Conservation (phyloP, 1,140 invertebrate species). For the Apis cerana region DNA sequence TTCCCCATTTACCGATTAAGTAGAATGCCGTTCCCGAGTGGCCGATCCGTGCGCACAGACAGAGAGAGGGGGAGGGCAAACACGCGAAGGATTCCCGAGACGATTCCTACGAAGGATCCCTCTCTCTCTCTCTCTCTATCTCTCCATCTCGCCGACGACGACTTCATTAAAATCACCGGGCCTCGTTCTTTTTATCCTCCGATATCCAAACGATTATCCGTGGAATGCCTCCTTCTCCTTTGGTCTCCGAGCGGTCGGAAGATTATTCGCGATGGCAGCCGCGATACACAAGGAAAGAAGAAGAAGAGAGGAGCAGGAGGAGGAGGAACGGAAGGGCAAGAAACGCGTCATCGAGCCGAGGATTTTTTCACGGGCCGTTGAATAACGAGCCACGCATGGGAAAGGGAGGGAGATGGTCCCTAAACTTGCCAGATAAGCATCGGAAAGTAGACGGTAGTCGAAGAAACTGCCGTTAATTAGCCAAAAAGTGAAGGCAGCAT, state of each 20-base stretch:
- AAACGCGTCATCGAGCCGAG: constrained; percentile 44
- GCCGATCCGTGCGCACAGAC: background rate
- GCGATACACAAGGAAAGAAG: constrained; percentile 11
- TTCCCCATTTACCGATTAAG: constrained; percentile 27
- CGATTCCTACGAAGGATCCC: background rate
- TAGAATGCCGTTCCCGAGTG: background rate
- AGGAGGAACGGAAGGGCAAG: background rate
- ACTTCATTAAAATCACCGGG: constrained; percentile 32
- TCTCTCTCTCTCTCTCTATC: background rate
- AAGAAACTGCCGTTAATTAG: constrained; percentile 74
- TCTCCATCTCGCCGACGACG: background rate
- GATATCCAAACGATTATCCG: background rate
- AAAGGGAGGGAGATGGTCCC: constrained; percentile 40
- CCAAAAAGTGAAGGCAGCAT: constrained; percentile 69
- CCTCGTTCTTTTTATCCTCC: background rate
- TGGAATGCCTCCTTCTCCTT: constrained; percentile 30
- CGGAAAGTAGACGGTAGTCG: constrained; percentile 66
- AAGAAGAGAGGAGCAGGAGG: too few species aligned
- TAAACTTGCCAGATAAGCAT: constrained; percentile 73
- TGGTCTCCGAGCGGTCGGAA: too few species aligned
- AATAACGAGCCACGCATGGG: constrained; percentile 45
- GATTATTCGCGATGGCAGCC: constrained; percentile 21
- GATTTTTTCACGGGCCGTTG: constrained; percentile 43
- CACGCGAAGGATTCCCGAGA: background rate
- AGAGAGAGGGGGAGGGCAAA: background rate